These are phyloP conservation scores for Drosophila melanosoma DNA, from an alignment of 2,888 invertebrate species.

Conservation along the genomic window DNA sequence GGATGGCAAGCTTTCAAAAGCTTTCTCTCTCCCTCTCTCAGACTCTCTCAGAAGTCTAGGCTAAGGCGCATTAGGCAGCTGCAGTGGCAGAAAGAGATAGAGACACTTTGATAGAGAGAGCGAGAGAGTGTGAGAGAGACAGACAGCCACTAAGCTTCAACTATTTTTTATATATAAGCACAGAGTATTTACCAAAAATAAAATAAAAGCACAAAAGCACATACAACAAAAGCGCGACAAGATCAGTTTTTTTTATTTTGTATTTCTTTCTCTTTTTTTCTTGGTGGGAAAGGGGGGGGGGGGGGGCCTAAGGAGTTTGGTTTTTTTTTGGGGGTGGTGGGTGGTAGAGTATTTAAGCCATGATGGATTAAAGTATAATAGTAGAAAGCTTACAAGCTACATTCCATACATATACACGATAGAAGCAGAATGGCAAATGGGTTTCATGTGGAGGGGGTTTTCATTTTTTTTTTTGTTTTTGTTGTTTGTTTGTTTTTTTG, in stretches of 20 bases:
- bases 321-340: slow-evolving; percentile 7
- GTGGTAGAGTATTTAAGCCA: slow-evolving; percentile 46
- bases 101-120: not conserved
- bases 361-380: slow-evolving; percentile 51
- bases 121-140: slow-evolving; percentile 13
- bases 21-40: slow-evolving; percentile 9
- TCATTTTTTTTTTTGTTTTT: not conserved
- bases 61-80: slow-evolving; percentile 40
- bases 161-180: slow-evolving; percentile 55
- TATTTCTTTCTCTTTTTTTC: not conserved
- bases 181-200: slow-evolving; percentile 52
- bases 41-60: slow-evolving; percentile 8
- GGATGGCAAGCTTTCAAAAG: slow-evolving; percentile 32
- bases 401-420: slow-evolving; percentile 53
- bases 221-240: slow-evolving; percentile 75
- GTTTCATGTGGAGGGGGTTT: slow-evolving; percentile 14
- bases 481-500: not conserved
- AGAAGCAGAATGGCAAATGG: slow-evolving; percentile 58
- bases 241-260: slow-evolving; percentile 50
- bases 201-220: slow-evolving; percentile 69
- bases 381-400: slow-evolving; percentile 71
- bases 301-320: slow-evolving; percentile 4
- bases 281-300: not conserved
- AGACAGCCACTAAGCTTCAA: slow-evolving; percentile 51
- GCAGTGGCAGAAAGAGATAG: slow-evolving; percentile 13